A percentile compares a stretch with the other conserved stretches of the same genome.
Evolutionary conservation across 2,113 vertebrate genomes (phyloP).

Genomic region (Atrichornis clamosus): DNA sequence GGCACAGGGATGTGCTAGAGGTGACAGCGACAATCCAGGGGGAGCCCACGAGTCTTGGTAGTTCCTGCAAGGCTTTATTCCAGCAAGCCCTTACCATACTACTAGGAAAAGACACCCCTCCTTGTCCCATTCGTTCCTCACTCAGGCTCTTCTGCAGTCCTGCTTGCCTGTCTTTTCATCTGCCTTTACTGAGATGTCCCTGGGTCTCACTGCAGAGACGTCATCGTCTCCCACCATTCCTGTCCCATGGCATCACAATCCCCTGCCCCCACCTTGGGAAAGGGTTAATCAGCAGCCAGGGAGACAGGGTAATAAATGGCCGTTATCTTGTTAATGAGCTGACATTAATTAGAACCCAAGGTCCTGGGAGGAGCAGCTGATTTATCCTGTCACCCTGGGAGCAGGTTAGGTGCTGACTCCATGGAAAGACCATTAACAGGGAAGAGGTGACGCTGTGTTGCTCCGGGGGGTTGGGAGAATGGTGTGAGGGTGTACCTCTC

Average conservation of each 20-base stretch:
- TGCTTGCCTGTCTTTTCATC: not conserved
- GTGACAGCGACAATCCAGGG: rapidly evolving
- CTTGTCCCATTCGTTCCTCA: rapidly evolving
- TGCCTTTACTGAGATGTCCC: not conserved
- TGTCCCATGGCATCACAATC: not conserved
- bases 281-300: constrained; percentile 79
- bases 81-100: not conserved
- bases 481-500: not conserved
- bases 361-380: constrained; percentile 74
- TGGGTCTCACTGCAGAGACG: not conserved
- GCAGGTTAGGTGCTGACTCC: constrained; percentile 70
- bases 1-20: not conserved
- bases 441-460: not conserved
- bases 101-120: rapidly evolving
- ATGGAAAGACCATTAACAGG: constrained; percentile 72
- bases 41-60: not conserved
- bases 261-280: not conserved
- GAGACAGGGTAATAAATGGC: constrained; percentile 75
- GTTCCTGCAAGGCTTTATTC: not conserved
- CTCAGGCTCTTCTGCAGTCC: not conserved
- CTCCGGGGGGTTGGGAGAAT: not conserved
- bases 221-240: not conserved
- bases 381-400: constrained; percentile 66
- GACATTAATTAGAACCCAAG: constrained; percentile 85
- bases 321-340: constrained; percentile 84